A percentile compares a stretch with the other conserved stretches of the same genome.
phyloP scores from a whole-genome alignment of 2,113 vertebrate species.

The Zapus hudsonius region DNA sequence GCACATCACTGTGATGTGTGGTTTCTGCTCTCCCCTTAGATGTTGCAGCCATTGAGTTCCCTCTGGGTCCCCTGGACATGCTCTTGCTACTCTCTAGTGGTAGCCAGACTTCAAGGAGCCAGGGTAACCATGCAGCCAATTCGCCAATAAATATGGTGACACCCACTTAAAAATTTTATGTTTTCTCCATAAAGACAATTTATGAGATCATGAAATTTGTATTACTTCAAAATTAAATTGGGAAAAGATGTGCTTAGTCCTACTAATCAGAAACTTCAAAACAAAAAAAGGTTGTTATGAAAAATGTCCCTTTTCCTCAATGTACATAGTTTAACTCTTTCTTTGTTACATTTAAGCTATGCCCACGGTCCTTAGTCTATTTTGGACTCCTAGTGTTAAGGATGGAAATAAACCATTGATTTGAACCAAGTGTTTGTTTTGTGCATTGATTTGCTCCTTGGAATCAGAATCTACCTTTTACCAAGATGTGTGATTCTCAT shows the following conservation, averaged over 20 bases:
- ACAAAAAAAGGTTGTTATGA: constrained; percentile 62
- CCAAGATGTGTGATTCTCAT: background rate
- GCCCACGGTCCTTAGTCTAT: constrained; percentile 69
- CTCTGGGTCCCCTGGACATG: constrained; percentile 51
- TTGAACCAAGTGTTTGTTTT: constrained; percentile 17
- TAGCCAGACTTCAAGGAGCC: background rate
- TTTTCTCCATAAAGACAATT: constrained; percentile 38
- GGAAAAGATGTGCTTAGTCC: constrained; percentile 42
- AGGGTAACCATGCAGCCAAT: background rate
- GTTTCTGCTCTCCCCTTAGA: background rate
- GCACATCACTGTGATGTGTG: rapidly evolving
- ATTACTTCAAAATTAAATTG: constrained; percentile 48
- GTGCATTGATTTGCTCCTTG: background rate
- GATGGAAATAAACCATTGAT: constrained; percentile 80
- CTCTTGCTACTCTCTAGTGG: background rate
- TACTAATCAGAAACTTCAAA: constrained; percentile 65
- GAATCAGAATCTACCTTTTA: background rate
- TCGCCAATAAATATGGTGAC: background rate
- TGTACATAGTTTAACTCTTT: constrained; percentile 83
- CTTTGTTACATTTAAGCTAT: constrained; percentile 82
- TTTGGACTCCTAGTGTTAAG: constrained; percentile 80
- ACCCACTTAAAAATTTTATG: background rate
- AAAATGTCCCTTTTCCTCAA: constrained; percentile 64
- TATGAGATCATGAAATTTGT: constrained; percentile 28
- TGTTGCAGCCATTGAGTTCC: constrained; percentile 21